Conservation (phyloP, 1,140 invertebrate species). For the Ceratina calcarata region DNA sequence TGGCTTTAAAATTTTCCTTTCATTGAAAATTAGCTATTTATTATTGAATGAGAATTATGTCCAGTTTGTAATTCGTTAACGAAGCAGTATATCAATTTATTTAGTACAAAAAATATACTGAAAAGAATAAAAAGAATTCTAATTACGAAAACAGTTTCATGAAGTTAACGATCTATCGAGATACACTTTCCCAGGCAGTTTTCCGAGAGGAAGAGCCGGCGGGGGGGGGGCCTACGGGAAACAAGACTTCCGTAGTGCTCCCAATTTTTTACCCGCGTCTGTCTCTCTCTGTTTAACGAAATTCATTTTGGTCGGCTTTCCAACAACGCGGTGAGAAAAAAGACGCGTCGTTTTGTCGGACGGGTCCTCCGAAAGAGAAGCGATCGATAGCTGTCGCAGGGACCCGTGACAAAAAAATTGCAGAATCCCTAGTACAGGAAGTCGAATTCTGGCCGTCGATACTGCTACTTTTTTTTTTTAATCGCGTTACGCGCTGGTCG, state of each 20-base stretch:
- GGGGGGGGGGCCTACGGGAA: neutral
- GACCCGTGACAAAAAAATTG: conserved; percentile 1
- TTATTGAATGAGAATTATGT: no score
- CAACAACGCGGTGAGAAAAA: neutral
- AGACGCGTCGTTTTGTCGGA: neutral
- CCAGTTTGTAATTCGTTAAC: no score
- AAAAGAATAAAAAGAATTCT: neutral
- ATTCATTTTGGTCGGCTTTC: conserved; percentile 27
- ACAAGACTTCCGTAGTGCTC: neutral
- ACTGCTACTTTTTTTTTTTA: neutral
- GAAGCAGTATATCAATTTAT: no score
- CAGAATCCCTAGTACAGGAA: neutral
- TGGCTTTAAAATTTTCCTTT: no score
- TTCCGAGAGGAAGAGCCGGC: neutral
- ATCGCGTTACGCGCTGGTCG: neutral
- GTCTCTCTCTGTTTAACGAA: neutral
- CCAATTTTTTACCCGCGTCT: neutral
- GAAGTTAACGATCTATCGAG: neutral
- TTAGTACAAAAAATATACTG: no score
- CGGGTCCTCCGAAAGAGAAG: neutral
- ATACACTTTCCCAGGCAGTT: neutral
- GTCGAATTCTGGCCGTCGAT: conserved; percentile 8
- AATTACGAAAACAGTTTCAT: neutral
- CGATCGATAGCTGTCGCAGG: conserved; percentile 15
- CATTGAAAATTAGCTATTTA: no score